A percentile compares a stretch with the other conserved stretches of the same genome.
phyloP scores from a whole-genome alignment of 2,797 vertebrate species.

The Chelon auratus region DNA sequence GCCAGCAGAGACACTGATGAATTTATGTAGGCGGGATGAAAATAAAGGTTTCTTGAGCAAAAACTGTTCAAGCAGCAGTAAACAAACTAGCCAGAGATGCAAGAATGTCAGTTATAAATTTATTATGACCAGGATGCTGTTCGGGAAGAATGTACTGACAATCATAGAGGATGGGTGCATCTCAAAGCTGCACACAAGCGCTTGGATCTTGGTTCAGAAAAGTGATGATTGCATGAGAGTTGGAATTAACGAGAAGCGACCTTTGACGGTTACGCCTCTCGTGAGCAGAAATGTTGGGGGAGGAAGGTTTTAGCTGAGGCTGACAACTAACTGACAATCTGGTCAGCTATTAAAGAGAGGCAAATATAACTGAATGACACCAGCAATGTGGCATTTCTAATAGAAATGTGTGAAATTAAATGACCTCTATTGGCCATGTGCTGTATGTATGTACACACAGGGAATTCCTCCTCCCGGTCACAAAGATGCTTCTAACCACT shows the following conservation, averaged over 20 bases:
- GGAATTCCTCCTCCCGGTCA: too few relatives aligned
- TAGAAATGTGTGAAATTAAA: background rate
- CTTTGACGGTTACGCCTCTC: background rate
- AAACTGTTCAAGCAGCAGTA: background rate
- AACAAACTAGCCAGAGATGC: background rate
- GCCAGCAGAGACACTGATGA: background rate
- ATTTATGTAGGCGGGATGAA: background rate
- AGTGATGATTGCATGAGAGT: background rate
- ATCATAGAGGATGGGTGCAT: background rate
- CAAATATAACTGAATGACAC: background rate
- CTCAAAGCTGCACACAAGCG: background rate
- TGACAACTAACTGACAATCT: background rate
- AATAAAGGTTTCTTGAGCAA: background rate
- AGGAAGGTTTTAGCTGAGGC: background rate
- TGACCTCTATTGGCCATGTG: too few relatives aligned
- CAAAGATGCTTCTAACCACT: too few relatives aligned
- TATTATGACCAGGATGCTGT: background rate
- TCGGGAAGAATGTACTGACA: background rate
- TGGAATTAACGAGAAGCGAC: constrained; percentile 1
- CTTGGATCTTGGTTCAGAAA: background rate
- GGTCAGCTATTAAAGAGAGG: background rate
- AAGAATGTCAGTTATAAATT: background rate
- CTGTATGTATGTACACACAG: too few relatives aligned
- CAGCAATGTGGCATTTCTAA: background rate
- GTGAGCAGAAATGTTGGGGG: background rate